Base-by-base conservation (phyloP, 2,113 vertebrate species). In the Mohoua ochrocephala region DNA sequence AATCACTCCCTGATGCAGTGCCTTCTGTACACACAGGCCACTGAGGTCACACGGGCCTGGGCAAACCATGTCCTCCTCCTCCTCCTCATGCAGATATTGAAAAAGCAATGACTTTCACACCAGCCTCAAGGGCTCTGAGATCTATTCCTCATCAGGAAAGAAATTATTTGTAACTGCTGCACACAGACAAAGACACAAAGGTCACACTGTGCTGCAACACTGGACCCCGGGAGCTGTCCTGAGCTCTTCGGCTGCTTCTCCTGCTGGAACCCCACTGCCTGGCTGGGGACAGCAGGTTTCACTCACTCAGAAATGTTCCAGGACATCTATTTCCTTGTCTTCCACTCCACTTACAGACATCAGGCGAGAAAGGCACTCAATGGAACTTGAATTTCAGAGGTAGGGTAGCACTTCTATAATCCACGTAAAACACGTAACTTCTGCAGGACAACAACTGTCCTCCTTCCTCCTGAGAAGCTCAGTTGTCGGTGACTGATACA, bases 331-430 rank as follows among this genome's bases (percentile, higher is more conserved):
- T 52, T 56, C 37, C 18, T 53, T 26, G 37, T 28, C 19, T 61
- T 37, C 11, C 3, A 5, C 18, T 75, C 10, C 27, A 21, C 30
- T 59, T 9, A 45, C 2, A 60, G 30, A 53, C 53, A 35, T 30
- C 23, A 70, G 39, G 31, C 0, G 1, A 96, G n/a, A 76, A 44
- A 45, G 26, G 22, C 15, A n/a, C 11, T 47, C 3, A 0, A 33
- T 31, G 18, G 42, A 78, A 91, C 19, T 67, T 21, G 11, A 1
- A 76, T 60, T 83, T 54, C n/a, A 84, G 57, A 82, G 35, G 24
- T 31, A 10, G 67, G 23, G 10, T 2, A 90, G 41, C 2, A 6
- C 20, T 45, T 73, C 15, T 8, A 3, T 30, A 79, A 41, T 15
- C 8, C 21, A 75, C 9, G 3, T 28, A 39, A 44, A 63, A 61